These are phyloP conservation scores for Lumbricus terrestris DNA, from an alignment of 2,888 invertebrate genomes.

Conservation along the genomic window DNA sequence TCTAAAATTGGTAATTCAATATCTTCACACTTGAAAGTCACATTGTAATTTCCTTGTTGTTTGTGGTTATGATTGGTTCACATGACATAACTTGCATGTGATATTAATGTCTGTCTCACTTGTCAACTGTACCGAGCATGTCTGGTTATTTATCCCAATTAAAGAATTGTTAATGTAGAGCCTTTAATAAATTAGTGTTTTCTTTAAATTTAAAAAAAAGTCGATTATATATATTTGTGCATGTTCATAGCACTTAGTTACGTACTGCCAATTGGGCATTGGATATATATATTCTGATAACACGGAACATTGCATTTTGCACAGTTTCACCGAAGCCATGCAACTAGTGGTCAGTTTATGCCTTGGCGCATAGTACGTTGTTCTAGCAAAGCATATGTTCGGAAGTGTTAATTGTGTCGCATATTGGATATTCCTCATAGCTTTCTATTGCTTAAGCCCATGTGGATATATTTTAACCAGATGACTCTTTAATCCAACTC, in stretches of 20 bases:
- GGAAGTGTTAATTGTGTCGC: not conserved
- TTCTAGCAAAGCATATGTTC: not conserved
- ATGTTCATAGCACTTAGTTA: not conserved
- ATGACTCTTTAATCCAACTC: not conserved
- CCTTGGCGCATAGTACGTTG: not conserved
- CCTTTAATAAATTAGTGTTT: not conserved
- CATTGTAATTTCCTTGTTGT: not conserved
- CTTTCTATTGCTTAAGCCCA: not conserved
- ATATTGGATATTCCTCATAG: not conserved
- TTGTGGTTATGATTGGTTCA: not conserved
- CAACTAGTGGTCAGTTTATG: not conserved
- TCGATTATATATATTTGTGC: not conserved
- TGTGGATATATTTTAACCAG: not conserved
- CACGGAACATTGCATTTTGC: not conserved
- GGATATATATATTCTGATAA: not conserved
- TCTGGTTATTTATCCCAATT: not conserved
- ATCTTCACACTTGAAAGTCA: not conserved
- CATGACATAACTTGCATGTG: not conserved
- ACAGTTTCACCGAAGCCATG: not conserved
- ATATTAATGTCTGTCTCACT: not conserved
- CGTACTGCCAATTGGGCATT: not conserved
- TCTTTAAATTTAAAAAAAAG: not conserved
- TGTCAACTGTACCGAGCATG: not conserved
- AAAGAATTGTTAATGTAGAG: not conserved
- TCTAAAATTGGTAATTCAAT: constrained; percentile 12